Evolutionary conservation across 2,113 vertebrate genomes (phyloP), one percentile per base, ranked within the genome.

Genomic region (Tor tambroides): DNA sequence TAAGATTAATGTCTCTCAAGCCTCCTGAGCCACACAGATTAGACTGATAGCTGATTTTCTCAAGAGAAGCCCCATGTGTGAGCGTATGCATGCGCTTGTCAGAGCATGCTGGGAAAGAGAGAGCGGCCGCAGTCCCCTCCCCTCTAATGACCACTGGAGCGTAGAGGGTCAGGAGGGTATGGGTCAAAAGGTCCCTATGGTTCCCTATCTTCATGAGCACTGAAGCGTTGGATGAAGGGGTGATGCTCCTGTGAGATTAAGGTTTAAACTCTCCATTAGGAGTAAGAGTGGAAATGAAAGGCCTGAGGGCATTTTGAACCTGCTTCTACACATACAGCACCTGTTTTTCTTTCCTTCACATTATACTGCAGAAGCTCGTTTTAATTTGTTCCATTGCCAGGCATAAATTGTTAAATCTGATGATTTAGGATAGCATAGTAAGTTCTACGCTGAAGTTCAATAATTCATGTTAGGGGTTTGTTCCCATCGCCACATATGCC

Each of bases 1-100:
- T 90, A 92, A 92, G 90, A 92, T 92, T 92, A 92, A 92, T 92
- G 90, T 92, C 82, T 89, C 83, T 81, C 38, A 87, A 83, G 86
- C 88, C 88, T 88, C 87, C 84, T 90, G 89, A 91, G 88, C 85
- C 81, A 5, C 81, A 84, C 91, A 89, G 92, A 91, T 91, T 86
- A 87, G 89, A 83, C 79, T 86, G 90, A 92, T 92, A 88, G 89
- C 88, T 88, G 83, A 89, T 90, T 87, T 91, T 91, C 90, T 90
- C 90, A 84, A 86, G 92, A 90, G 91, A 89, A 87, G 63, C 54
- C 88, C 67, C 85, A 85, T 85, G 87, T 89, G 86, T 85, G 86
- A 84, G 83, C 8, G 26, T 65, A 65, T 12, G 54, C 63, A 65
- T 88, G 87, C 76, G 75, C 80, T 71, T 83, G 51, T 67, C 38